Evolutionary conservation across 1,140 invertebrate genomes (phyloP).

Genomic region (Reticulitermes speratus): DNA sequence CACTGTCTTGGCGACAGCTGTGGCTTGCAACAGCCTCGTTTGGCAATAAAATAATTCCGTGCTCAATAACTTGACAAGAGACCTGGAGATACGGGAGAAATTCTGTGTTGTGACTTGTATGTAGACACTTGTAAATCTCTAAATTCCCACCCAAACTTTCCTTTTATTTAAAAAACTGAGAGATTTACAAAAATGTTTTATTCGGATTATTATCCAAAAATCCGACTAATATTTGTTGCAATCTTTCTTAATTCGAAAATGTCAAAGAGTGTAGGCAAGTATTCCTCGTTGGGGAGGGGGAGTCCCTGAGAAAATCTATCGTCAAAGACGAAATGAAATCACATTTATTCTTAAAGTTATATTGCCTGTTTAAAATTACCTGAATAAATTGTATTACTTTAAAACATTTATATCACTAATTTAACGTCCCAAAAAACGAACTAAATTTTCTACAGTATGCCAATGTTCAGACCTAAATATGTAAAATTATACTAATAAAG

Average conservation of each 20-base stretch:
- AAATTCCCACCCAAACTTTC: no score
- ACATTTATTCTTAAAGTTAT: slow-evolving; percentile 20
- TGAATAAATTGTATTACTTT: slow-evolving; percentile 1
- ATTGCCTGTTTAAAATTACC: neutral
- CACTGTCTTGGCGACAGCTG: no score
- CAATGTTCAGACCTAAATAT: neutral
- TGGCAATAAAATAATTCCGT: no score
- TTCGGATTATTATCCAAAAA: no score
- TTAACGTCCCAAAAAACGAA: neutral
- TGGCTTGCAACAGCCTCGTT: no score
- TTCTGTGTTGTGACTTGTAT: no score
- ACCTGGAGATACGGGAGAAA: no score
- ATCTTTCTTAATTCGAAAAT: neutral
- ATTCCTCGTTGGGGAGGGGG: slow-evolving; percentile 26
- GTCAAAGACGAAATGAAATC: slow-evolving; percentile 23
- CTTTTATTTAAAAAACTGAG: no score
- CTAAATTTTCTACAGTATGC: neutral
- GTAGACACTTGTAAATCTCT: no score
- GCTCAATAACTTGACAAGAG: no score
- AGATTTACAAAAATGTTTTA: no score
- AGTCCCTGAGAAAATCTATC: slow-evolving; percentile 31
- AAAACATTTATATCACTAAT: neutral
- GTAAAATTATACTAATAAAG: neutral
- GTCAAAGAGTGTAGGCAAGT: slow-evolving; percentile 7
- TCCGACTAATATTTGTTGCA: no score